phyloP scores from a whole-genome alignment of 1,140 invertebrate genomes.

The Pseudomyrmex cubaensis region DNA sequence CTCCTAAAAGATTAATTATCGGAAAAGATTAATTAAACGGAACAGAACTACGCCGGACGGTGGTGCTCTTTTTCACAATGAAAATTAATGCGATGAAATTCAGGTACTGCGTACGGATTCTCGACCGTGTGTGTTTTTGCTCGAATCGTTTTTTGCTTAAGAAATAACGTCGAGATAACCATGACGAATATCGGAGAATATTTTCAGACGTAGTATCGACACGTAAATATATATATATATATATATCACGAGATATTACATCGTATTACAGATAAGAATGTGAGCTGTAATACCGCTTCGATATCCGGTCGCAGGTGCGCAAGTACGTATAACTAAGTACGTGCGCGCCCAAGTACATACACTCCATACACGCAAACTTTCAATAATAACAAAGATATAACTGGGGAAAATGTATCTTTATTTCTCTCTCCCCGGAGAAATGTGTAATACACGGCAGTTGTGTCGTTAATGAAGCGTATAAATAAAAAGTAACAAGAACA shows the following conservation, averaged over 20 bases:
- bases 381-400: constrained; percentile 30
- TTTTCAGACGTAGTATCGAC: constrained; percentile 33
- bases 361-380: constrained; percentile 29
- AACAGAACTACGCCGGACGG: too few relatives aligned
- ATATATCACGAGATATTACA: constrained; percentile 44
- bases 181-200: constrained; percentile 34
- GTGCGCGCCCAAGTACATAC: background rate
- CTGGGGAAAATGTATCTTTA: background rate
- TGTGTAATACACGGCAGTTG: background rate
- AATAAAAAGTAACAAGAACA: background rate
- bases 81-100: background rate
- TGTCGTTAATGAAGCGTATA: background rate
- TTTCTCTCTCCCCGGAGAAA: background rate
- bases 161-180: constrained; percentile 32
- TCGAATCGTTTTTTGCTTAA: background rate
- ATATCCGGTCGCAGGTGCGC: constrained; percentile 42
- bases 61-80: background rate
- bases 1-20: too few relatives aligned
- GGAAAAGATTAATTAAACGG: too few relatives aligned
- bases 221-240: background rate
- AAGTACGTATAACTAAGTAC: constrained; percentile 6
- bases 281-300: constrained; percentile 31
- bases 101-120: background rate
- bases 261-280: constrained; percentile 47
- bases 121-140: background rate